Evolutionary conservation across 2,113 vertebrate species (phyloP).

Genomic region (Laticauda colubrina): DNA sequence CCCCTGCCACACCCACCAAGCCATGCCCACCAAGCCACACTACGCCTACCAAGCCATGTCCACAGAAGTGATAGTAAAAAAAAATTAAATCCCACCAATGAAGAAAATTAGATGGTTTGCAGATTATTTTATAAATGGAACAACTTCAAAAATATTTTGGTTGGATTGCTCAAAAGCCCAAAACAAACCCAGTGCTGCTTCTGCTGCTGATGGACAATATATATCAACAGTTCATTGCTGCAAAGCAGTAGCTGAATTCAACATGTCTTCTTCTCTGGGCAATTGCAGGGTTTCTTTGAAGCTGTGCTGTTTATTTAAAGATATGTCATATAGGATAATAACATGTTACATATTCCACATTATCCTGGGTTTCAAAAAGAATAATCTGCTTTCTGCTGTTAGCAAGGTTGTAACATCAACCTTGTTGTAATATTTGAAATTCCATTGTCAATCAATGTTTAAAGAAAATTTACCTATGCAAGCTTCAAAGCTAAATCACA

Average conservation of each 20-base stretch:
- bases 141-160: not conserved
- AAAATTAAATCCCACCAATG: too few relatives aligned
- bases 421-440: not conserved
- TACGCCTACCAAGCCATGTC: too few relatives aligned
- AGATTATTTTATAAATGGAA: not conserved
- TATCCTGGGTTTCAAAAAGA: not conserved
- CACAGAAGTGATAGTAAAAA: too few relatives aligned
- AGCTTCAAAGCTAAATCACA: not conserved
- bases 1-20: too few relatives aligned
- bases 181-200: too few relatives aligned
- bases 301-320: not conserved
- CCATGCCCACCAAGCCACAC: too few relatives aligned
- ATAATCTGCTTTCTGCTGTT: not conserved
- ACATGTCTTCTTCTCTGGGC: not conserved
- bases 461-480: not conserved
- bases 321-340: not conserved
- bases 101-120: not conserved
- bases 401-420: not conserved
- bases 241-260: not conserved
- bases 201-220: not conserved
- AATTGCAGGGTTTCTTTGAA: not conserved
- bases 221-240: not conserved
- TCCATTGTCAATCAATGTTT: not conserved
- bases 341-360: not conserved
- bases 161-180: not conserved